Evolutionary conservation across 2,113 vertebrate species (phyloP).

Genomic region (Tapirus terrestris): DNA sequence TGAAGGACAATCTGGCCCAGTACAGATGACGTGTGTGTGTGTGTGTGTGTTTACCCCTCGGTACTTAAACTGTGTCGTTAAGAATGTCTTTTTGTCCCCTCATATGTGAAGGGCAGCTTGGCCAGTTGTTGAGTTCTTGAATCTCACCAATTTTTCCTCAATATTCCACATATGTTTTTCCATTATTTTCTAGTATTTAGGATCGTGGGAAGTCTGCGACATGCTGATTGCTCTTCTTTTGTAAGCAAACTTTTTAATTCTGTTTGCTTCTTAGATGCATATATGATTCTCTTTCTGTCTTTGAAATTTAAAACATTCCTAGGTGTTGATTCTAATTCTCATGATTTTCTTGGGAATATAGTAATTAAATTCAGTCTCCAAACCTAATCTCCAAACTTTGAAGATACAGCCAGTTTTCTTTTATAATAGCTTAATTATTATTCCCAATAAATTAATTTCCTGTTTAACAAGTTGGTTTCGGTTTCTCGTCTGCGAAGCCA

Average conservation of each 20-base stretch:
- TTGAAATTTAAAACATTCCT: slow-evolving; percentile 24
- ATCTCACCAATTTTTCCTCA: not conserved
- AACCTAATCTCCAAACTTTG: not conserved
- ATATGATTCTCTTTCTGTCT: not conserved
- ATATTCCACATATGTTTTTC: not conserved
- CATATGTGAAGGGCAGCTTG: not conserved
- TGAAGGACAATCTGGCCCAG: not conserved
- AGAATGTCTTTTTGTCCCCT: not conserved
- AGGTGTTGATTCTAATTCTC: not conserved
- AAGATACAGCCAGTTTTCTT: slow-evolving; percentile 2
- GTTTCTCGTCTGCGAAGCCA: not conserved
- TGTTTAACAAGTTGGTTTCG: not conserved
- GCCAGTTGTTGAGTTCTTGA: not conserved
- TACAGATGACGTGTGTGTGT: not conserved
- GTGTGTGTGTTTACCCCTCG: not conserved
- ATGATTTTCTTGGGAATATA: not conserved
- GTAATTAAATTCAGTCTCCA: not conserved
- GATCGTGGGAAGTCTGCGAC: not conserved
- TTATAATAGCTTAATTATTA: not conserved
- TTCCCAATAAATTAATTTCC: not conserved
- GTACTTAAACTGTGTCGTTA: not conserved
- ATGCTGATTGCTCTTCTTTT: not conserved
- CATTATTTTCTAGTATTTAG: not conserved
- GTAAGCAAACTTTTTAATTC: not conserved
- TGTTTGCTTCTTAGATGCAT: not conserved